Percentiles rank a stretch among this genome's conserved stretches.
Conservation (phyloP, 1,140 invertebrate genomes). For the Spodoptera litura region DNA sequence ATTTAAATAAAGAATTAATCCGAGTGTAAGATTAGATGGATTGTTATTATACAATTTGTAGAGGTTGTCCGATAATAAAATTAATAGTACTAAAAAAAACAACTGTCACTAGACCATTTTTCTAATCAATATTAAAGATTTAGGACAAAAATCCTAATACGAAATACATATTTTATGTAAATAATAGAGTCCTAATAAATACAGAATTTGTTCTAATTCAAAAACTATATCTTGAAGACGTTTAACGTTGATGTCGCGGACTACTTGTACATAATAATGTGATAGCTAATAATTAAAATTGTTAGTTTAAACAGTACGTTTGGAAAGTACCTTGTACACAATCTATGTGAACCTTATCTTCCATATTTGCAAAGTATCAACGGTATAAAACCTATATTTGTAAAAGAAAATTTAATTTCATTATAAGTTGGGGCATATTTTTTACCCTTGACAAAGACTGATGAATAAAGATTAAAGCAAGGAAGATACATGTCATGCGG, state of each 20-base stretch:
- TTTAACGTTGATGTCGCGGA: constrained; percentile 28
- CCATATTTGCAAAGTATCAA: constrained; percentile 14
- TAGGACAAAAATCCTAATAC: neutral
- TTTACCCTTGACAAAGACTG: constrained; percentile 67
- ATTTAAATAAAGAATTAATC: constrained; percentile 44
- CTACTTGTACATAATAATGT: constrained; percentile 43
- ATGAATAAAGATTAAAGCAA: constrained; percentile 52
- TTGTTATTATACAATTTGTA: constrained; percentile 12
- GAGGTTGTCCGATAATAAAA: constrained; percentile 16
- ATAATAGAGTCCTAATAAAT: neutral
- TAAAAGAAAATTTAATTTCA: constrained; percentile 19
- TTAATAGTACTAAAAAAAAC: neutral
- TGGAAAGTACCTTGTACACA: constrained; percentile 16
- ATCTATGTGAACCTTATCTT: constrained; percentile 26
- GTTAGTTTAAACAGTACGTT: constrained; percentile 16
- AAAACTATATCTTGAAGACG: constrained; percentile 17
- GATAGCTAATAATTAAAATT: constrained; percentile 44
- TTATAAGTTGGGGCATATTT: constrained; percentile 36
- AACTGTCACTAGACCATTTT: neutral
- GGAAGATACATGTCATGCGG: constrained; percentile 29
- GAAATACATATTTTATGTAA: constrained; percentile 12
- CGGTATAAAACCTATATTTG: neutral
- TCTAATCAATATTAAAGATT: neutral
- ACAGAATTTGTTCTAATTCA: neutral
- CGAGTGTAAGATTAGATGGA: constrained; percentile 47